Base-by-base conservation (phyloP, 2,888 invertebrate genomes). In the Chloromyia formosa region DNA sequence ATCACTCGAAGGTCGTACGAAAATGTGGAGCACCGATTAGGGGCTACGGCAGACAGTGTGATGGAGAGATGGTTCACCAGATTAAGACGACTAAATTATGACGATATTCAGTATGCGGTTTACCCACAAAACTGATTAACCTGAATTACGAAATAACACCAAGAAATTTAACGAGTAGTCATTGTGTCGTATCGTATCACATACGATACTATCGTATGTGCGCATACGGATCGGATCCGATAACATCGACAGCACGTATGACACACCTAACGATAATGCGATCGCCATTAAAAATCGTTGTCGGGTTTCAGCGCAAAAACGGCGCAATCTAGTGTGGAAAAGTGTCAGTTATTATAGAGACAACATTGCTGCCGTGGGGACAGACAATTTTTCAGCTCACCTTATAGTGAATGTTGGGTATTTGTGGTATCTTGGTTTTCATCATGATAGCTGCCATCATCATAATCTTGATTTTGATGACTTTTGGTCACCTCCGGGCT, bases 141-240 rank as follows among this genome's bases (percentile, higher is more conserved):
- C 72, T 54, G 58, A 72, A 72, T 72, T 72, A 72, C 72, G 72
- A 72, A 72, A 72, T 56, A 54, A 72, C 42, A 72, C 58, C 72
- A 56, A 72, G 18, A 40, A 54, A 23, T 54, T 53, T 54, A 53
- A 23, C 20, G 16, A 18, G 42, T n/a, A 49, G 23, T 66, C 45
- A 23, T 23, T 20, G 16, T n/a, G n/a, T n/a, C n/a, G n/a, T n/a
- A n/a, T n/a, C n/a, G n/a, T n/a, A n/a, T n/a, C n/a, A n/a, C n/a
- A n/a, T n/a, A n/a, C n/a, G n/a, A n/a, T n/a, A n/a, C n/a, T n/a
- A n/a, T n/a, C n/a, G n/a, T n/a, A n/a, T n/a, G n/a, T n/a, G 7
- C 27, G 27, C 7, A 58, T 35, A 35, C 53, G n/a, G n/a, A 23
- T 20, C 49, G n/a, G 23, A 1, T n/a, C n/a, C 45, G 73, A 73